phyloP scores from a whole-genome alignment of 2,888 invertebrate species.

The Azorinus chamasolen region DNA sequence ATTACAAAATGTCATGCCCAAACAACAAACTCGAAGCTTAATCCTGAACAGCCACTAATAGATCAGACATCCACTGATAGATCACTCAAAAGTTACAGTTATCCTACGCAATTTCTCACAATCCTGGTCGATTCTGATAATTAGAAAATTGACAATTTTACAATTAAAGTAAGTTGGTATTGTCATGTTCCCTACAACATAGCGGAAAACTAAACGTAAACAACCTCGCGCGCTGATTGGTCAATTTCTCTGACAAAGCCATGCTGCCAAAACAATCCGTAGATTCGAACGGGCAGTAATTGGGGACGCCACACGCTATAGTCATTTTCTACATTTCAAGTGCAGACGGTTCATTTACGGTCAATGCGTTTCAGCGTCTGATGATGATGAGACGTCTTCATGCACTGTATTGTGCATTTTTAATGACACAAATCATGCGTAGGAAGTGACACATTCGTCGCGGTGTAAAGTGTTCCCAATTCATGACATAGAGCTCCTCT shows the following conservation, averaged over 20 bases:
- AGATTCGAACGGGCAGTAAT: constrained; percentile 51
- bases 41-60: no score
- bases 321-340: constrained; percentile 19
- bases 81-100: no score
- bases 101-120: neutral
- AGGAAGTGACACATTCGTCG: no score
- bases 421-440: no score
- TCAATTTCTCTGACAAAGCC: constrained; percentile 48
- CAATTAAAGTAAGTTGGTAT: constrained; percentile 2
- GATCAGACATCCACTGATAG: no score
- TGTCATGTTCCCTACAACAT: constrained; percentile 14
- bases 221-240: constrained; percentile 44
- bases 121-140: neutral
- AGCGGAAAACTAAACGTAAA: constrained; percentile 42
- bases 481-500: no score
- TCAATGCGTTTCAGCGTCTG: no score
- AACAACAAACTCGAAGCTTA: constrained; percentile 23
- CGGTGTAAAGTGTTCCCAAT: no score
- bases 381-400: no score
- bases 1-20: constrained; percentile 39
- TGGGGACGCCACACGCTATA: constrained; percentile 34
- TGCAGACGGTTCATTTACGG: no score
- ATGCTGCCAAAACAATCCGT: constrained; percentile 51
- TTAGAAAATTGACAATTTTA: neutral
- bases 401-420: no score